Base-by-base conservation (phyloP, 2,797 vertebrate genomes). In the Crocodylus rhombifer region DNA sequence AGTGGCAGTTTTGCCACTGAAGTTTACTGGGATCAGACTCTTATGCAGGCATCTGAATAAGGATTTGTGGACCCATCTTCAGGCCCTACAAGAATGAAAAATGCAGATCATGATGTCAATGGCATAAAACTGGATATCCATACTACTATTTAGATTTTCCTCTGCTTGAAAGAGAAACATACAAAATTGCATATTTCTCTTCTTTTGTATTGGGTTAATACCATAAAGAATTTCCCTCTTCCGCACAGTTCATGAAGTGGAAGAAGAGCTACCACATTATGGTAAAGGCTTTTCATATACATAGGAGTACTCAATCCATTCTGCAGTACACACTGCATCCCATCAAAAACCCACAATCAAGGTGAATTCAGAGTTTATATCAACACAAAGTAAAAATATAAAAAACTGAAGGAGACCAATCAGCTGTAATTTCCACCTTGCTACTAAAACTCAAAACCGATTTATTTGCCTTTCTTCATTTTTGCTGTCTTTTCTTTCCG, bases 401-500 rank as follows among this genome's bases (percentile, higher is more conserved):
- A 84, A 86, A 3, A 14, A 13, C 21, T 14, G 28, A 75, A 3
- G 21, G 51, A 36, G 28, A 82, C 78, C 78, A 64, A 73, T 60
- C 25, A 83, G 84, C n/a, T n/a, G 42, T 15, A 82, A n/a, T 7
- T 80, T 33, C 23, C 57, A 82, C 3, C 33, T 78, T 51, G 58
- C 80, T 73, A 42, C 57, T 65, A 26, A 63, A 69, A 69, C 42
- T 15, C 15, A 61, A 7, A 56, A 77, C 20, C 26, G 60, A 6
- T 80, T 92, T 98, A 98, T 98, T 96, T 98, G 92, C 98, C 98
- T 96, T 99, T 99, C 97, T 99, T 99, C 94, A 93, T 98, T 97
- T 99, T 99, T 80, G 98, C 97, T 51, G 98, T 98, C 92, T 98
- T 99, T 95, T 99, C 99, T 93, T 99, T 99, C 88, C 99, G 98